Conservation (phyloP, 2,888 invertebrate genomes). For the Tachystola acroxantha region DNA sequence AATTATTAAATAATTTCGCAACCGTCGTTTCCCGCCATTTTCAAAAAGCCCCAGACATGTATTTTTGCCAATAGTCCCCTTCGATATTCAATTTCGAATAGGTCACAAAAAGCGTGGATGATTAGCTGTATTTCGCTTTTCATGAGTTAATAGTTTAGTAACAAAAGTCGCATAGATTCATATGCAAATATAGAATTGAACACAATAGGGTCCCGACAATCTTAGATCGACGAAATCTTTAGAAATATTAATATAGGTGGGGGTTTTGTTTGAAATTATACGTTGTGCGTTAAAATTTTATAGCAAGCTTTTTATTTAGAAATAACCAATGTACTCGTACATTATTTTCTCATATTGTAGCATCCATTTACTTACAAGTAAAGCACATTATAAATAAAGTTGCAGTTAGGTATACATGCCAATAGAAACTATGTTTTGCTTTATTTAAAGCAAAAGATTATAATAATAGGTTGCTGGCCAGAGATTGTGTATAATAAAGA, state of each 20-base stretch:
- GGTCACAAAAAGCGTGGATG: neutral
- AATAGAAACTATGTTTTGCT: no score
- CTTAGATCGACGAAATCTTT: slow-evolving; percentile 30
- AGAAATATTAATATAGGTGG: slow-evolving; percentile 19
- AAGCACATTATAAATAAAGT: no score
- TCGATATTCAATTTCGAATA: neutral
- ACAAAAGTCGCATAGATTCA: neutral
- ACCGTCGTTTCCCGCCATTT: no score
- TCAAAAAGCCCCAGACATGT: no score
- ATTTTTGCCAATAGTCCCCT: neutral
- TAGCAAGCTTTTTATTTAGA: neutral
- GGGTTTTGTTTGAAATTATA: slow-evolving; percentile 28
- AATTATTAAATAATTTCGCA: no score
- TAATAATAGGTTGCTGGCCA: no score
- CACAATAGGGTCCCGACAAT: neutral
- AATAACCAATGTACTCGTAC: no score
- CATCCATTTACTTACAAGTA: no score
- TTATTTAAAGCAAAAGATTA: no score
- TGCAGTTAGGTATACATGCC: no score
- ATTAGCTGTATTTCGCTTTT: neutral
- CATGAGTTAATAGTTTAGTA: neutral
- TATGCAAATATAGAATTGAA: neutral
- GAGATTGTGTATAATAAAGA: no score
- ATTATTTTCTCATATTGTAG: no score
- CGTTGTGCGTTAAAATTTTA: slow-evolving; percentile 17